Percentiles rank a stretch among this genome's conserved stretches.
Evolutionary conservation across 2,797 vertebrate species (phyloP).

Genomic region (Steatocranus sp.): DNA sequence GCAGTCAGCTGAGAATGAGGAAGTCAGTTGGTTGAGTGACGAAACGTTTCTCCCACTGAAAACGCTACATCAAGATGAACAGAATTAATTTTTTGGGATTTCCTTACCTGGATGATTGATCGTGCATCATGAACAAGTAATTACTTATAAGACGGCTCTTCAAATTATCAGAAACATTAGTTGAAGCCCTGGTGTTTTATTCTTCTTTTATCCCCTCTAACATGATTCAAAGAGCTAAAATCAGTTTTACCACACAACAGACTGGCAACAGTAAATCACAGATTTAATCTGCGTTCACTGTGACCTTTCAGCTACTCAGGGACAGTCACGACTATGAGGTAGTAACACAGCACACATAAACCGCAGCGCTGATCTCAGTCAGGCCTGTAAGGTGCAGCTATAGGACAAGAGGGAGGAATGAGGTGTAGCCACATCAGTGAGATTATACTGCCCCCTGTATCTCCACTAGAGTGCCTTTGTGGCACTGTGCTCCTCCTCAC

Average conservation of each 20-base stretch:
- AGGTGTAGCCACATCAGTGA: conserved; percentile 29
- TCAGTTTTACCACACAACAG: not conserved
- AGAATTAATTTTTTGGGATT: not conserved
- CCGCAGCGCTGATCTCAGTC: conserved; percentile 17
- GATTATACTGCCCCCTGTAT: conserved; percentile 60
- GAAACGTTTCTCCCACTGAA: not conserved
- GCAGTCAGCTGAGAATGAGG: not conserved
- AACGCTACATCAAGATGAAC: not conserved
- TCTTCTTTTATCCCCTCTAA: not conserved
- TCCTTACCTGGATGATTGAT: not conserved
- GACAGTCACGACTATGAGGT: conserved; percentile 24
- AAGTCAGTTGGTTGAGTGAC: accelerated
- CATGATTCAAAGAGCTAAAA: not conserved
- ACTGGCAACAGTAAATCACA: conserved; percentile 21
- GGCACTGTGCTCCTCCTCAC: not conserved
- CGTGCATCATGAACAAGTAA: not conserved
- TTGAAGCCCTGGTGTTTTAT: not conserved
- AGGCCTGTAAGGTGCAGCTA: conserved; percentile 6
- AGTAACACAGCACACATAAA: conserved; percentile 32
- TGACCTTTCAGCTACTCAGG: conserved; percentile 49
- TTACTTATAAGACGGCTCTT: not conserved
- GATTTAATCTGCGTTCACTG: conserved; percentile 15
- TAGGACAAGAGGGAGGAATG: conserved; percentile 4
- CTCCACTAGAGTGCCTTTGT: not conserved
- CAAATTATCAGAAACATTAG: not conserved